Evolutionary conservation across 2,797 vertebrate species (phyloP), one percentile per base, ranked within the genome.

Genomic region (Lithobates pipiens): DNA sequence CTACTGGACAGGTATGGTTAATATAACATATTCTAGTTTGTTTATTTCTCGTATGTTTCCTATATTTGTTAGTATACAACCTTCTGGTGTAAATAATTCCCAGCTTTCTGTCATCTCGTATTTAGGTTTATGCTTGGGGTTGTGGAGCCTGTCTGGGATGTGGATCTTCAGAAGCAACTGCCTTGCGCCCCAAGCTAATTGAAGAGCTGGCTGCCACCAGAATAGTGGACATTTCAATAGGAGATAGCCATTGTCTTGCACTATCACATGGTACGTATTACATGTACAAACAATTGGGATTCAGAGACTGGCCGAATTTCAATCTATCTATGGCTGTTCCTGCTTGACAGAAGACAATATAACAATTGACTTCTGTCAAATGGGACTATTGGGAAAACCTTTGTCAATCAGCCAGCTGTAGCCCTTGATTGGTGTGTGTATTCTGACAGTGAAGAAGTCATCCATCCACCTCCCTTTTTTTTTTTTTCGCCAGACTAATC

Each of bases 181-280:
- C 95, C 44, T 92, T 96, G 89, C 91, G 95, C 79, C 95, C 95
- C 34, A 96, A 96, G 76, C 93, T 96, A 63, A 90, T 95, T 27
- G 95, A 96, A 84, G 95, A 96, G 70, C 85, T 96, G 88, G 95
- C 95, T 54, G 93, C 95, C 11, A 96, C 95, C 3, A 94, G 95
- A 82, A 94, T 96, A 82, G 95, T 96, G 70, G 95, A 96, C 84
- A 94, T 95, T 91, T 96, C 95, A 3, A 96, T 95, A 83, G 95
- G 95, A 76, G 95, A 96, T 85, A 96, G 95, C 89, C 95, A 96
- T 85, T 96, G 95, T 88, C 89, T 96, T 91, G 94, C 95, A 50
- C 94, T 96, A 91, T 96, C 95, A 91, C 95, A 96, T 25, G 95
- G 95, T 96, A 95, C 77, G 21, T n/a, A 67, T 13, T 29, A 0